Evolutionary conservation across 2,113 vertebrate genomes (phyloP), one percentile per base, ranked within the genome.

Genomic region (Lagopus muta): DNA sequence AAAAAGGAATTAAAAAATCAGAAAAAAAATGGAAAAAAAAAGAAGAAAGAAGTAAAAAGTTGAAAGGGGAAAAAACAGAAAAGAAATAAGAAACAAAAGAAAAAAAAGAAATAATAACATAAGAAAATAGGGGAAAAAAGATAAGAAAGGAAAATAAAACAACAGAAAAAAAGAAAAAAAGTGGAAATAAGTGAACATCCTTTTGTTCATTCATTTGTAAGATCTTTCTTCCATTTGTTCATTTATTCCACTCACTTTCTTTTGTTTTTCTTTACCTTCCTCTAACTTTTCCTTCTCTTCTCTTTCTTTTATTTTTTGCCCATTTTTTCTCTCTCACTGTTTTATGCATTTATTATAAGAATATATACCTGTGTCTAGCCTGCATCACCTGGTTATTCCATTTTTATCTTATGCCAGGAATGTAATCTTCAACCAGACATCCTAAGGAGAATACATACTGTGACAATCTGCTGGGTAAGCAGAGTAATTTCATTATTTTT

Each of bases 401-500:
- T 89, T 95, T 94, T 96, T 96, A 92, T 81, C 92, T 95, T 88
- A 92, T 92, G 84, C 76, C 94, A 96, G 96, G 87, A 86, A 73
- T 97, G 82, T 90, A 94, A 95, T 84, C 85, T 97, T 97, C 95
- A 95, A 97, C 93, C 90, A 97, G 96, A 92, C 81, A 94, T 89
- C 89, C 92, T 97, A 98, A 98, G 97, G 96, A 98, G 96, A 75
- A 65, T 73, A 7, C 98, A 97, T 80, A 95, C 97, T 98, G 98
- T 94, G 97, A 95, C 96, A 97, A 97, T 97, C 96, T 97, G 97
- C 96, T 96, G 81, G 84, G 81, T 97, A 97, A 98, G 96, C 76
- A 96, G 86, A 96, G 93, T 71, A 93, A 86, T 96, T 98, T 97
- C 96, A 97, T 97, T 98, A 97, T 98, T 97, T 98, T 96, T 97